Evolutionary conservation across 2,797 vertebrate species (phyloP), one percentile per base, ranked within the genome.

Genomic region (Prunella strophiata): DNA sequence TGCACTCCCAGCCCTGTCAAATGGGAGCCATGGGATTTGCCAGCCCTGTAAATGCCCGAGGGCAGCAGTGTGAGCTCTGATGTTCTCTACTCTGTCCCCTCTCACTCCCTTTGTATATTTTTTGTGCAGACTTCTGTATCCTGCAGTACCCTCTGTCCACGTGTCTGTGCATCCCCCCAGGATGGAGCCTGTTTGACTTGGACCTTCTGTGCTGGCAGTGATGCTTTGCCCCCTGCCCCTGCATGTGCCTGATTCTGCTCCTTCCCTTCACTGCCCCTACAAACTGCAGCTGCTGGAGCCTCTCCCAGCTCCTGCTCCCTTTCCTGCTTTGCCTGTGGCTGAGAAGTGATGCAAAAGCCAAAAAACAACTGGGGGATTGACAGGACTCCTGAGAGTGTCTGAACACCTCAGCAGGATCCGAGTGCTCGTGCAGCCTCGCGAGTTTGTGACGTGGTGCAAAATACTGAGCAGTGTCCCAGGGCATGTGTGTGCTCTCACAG

Each of bases 281-380:
- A 11, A 58, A 45, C 45, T 70, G 67, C 75, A 62, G 79, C 62
- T 65, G 71, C 80, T 25, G 4, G 81, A 76, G 73, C 61, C 63
- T 76, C 82, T 75, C 83, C 48, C 63, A 85, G 32, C 81, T 76
- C 71, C 87, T 26, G 15, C 77, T 71, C 68, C 93, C 78, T 75
- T 83, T 86, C 14, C 5, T 36, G 74, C 52, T 88, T 82, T 86
- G 86, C 70, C 65, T 15, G 1, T 77, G 93, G 93, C 91, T 96
- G 89, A 83, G 75, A 88, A 94, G 91, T 26, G 93, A 92, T 96
- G 94, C 93, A 88, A 92, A 88, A 89, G 52, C 57, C 83, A 70
- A 81, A 59, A 94, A 95, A 68, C 74, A 58, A 25, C 23, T 45
- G 83, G 87, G 83, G 48, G 29, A 21, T 65, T 84, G 83, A 13